Base-by-base conservation (phyloP, 2,113 vertebrate genomes). In the Tragelaphus imberbis region DNA sequence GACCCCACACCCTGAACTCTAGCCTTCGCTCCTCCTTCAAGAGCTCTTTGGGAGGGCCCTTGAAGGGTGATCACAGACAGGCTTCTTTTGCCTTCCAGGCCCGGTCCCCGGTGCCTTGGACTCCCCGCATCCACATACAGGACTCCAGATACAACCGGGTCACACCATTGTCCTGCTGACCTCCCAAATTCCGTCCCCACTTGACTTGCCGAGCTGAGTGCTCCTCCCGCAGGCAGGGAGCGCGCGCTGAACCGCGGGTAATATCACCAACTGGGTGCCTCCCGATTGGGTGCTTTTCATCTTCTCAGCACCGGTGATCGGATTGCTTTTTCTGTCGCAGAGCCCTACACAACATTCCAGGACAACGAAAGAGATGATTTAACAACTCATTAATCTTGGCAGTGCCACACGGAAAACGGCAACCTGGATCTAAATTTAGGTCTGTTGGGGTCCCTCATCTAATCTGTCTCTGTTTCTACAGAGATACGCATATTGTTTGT, bases 101-200 rank as follows among this genome's bases (percentile, higher is more conserved):
- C 36, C 0, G 0, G 11, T 68, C 2, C 19, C 58, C 3, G 0
- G 19, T 55, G 58, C 51, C 77, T 68, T 3, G 0, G 47, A 49
- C 59, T 36, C 8, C 40, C 21, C 10, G 36, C 21, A 3, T 75
- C 19, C 36, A 30, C 28, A 81, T 33, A 81, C 28, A 6, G 16
- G 28, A 53, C 30, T 53, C 77, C 16, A 1, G 47, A 17, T 33
- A 80, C 16, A 2, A 8, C 47, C 1, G 2, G 63, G 14, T 44
- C 36, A 53, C 49, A 55, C 53, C 5, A 1, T 33, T 81, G 17
- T 53, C 40, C 58, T 5, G 17, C 49, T 27, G 58, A 81, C 47
- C 21, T 77, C 36, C 27, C 49, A 6, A 16, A 30, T 56, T 33
- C 13, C 27, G 63, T 84, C 51, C 33, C 81, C 21, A 8, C 14